Evolutionary conservation across 1,140 invertebrate genomes (phyloP).

Genomic region (Trinorchestia longiramus): DNA sequence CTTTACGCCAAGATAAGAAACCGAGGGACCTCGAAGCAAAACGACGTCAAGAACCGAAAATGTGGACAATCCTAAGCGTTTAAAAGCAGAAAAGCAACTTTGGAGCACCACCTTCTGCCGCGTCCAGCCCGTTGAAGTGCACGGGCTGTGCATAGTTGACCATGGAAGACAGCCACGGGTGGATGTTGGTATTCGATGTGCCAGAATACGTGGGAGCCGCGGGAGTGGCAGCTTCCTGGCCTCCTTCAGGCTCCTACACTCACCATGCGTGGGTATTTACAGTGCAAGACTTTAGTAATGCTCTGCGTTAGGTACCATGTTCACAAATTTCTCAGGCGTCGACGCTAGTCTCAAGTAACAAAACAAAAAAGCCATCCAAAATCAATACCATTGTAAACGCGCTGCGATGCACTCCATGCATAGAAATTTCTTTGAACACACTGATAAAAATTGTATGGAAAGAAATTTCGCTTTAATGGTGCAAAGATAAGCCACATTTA

Average conservation of each 20-base stretch:
- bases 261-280: neutral
- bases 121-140: slow-evolving; percentile 98
- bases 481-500: neutral
- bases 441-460: no score
- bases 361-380: neutral
- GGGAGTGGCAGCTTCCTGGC: slow-evolving; percentile 52
- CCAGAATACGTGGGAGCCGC: slow-evolving; percentile 62
- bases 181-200: slow-evolving; percentile 74
- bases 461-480: neutral
- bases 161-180: slow-evolving; percentile 98
- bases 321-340: neutral
- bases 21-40: neutral
- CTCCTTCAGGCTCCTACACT: slow-evolving; percentile 57
- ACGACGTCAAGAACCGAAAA: neutral
- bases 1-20: neutral
- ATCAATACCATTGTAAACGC: neutral
- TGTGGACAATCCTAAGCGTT: neutral
- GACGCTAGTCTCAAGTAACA: neutral
- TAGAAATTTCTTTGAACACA: neutral
- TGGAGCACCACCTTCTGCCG: slow-evolving; percentile 84
- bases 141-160: slow-evolving; percentile 99
- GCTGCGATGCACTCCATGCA: neutral
- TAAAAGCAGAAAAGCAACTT: neutral
- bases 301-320: neutral
- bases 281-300: neutral